Percentiles rank a stretch among this genome's conserved stretches.
These are phyloP conservation scores for Adelphocoris suturalis DNA, from an alignment of 2,888 invertebrate species.

Conservation along the genomic window DNA sequence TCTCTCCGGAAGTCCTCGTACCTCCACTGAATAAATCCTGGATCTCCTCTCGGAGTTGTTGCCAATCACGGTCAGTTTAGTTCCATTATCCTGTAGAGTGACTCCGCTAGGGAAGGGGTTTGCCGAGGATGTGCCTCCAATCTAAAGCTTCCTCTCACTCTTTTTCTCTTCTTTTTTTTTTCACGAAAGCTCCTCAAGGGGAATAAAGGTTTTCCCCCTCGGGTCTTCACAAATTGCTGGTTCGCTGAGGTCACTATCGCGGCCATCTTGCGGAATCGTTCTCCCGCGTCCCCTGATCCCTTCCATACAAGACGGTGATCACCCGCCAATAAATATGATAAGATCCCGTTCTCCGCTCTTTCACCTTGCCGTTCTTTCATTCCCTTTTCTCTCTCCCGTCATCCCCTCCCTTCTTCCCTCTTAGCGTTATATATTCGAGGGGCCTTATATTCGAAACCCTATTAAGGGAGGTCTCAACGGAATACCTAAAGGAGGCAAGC, in stretches of 20 bases:
- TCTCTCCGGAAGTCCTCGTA: neutral
- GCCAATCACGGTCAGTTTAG: constrained; percentile 56
- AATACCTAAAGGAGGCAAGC: constrained; percentile 22
- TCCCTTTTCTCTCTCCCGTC: constrained; percentile 15
- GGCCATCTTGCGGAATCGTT: constrained; percentile 53
- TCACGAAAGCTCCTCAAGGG: neutral
- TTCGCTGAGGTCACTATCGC: constrained; percentile 23
- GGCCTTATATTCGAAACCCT: constrained; percentile 14
- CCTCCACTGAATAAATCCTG: constrained; percentile 18
- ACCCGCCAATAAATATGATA: constrained; percentile 63
- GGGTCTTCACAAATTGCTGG: constrained; percentile 33
- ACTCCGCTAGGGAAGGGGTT: neutral
- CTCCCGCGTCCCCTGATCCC: constrained; percentile 48
- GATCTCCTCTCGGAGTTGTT: constrained; percentile 5
- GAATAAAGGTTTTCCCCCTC: constrained; percentile 23
- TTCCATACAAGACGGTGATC: constrained; percentile 62
- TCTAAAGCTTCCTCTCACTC: neutral
- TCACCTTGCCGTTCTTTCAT: neutral
- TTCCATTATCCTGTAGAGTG: constrained; percentile 13
- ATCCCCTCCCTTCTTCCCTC: neutral
- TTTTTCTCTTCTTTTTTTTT: neutral
- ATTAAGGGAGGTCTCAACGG: constrained; percentile 18
- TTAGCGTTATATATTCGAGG: constrained; percentile 42
- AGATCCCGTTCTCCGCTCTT: constrained; percentile 31
- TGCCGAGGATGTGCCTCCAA: neutral